Evolutionary conservation across 2,797 vertebrate species (phyloP).

Genomic region (Cichlasoma orientale): DNA sequence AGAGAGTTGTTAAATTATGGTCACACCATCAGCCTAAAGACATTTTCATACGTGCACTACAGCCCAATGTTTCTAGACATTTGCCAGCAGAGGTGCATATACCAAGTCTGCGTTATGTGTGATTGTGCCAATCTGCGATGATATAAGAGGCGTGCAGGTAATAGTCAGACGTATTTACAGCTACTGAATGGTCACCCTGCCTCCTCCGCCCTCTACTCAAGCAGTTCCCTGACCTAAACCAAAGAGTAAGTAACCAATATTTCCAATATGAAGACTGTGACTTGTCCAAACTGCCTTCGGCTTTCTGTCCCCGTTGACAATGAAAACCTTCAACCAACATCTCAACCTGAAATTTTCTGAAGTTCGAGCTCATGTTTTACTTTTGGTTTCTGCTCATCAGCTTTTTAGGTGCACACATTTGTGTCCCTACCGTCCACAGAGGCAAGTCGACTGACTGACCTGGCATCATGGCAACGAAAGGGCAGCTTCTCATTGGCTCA

Average conservation of each 20-base stretch:
- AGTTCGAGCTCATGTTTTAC: not conserved
- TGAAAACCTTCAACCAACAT: not conserved
- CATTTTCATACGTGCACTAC: not conserved
- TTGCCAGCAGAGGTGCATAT: not conserved
- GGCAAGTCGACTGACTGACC: not conserved
- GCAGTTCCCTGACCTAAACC: not conserved
- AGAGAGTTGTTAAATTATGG: slow-evolving; percentile 1
- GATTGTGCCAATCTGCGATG: not conserved
- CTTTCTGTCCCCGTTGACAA: not conserved
- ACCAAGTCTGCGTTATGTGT: not conserved
- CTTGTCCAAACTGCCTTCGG: too few species aligned
- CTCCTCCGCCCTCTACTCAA: not conserved
- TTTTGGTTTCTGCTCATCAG: too few species aligned
- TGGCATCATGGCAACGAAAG: not conserved
- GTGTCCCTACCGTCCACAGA: not conserved
- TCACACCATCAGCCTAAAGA: not conserved
- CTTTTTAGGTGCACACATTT: not conserved
- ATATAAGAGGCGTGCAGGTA: not conserved
- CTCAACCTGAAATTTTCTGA: not conserved
- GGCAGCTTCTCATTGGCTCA: not conserved
- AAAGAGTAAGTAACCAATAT: not conserved
- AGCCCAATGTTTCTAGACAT: not conserved
- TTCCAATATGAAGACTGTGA: too few species aligned
- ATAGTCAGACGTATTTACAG: not conserved
- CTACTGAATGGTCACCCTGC: not conserved